phyloP scores from a whole-genome alignment of 2,888 invertebrate species.

The Augiades crinisus region DNA sequence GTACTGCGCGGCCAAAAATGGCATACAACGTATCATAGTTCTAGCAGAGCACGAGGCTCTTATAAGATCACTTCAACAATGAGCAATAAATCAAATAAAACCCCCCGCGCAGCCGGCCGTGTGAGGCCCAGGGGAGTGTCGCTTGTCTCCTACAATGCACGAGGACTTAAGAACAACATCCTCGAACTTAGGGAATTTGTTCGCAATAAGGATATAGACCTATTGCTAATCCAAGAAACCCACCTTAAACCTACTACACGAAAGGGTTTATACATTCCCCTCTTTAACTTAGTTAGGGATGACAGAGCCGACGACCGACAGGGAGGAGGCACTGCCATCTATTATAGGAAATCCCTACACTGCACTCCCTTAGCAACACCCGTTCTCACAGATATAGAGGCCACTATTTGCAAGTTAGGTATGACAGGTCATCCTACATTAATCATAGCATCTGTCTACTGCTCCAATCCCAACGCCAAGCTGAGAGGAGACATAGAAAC shows the following conservation, averaged over 20 bases:
- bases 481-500: neutral
- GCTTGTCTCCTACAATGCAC: neutral
- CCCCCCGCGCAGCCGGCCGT: neutral
- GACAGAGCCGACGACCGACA: neutral
- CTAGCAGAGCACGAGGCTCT: neutral
- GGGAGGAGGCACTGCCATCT: constrained; percentile 3
- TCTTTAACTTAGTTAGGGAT: neutral
- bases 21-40: too few relatives aligned
- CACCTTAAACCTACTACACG: neutral
- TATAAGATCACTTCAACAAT: neutral
- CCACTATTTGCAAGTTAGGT: constrained; percentile 5
- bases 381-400: neutral
- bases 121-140: neutral
- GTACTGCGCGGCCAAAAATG: too few relatives aligned
- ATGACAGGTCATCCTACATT: constrained; percentile 7
- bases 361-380: neutral
- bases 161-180: neutral
- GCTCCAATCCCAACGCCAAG: neutral
- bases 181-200: neutral
- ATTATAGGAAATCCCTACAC: neutral
- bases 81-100: neutral
- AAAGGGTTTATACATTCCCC: neutral
- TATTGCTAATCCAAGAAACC: neutral
- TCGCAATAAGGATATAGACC: neutral
- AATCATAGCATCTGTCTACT: constrained; percentile 3